Base-by-base conservation (phyloP, 1,140 invertebrate species). In the Euura lappo region DNA sequence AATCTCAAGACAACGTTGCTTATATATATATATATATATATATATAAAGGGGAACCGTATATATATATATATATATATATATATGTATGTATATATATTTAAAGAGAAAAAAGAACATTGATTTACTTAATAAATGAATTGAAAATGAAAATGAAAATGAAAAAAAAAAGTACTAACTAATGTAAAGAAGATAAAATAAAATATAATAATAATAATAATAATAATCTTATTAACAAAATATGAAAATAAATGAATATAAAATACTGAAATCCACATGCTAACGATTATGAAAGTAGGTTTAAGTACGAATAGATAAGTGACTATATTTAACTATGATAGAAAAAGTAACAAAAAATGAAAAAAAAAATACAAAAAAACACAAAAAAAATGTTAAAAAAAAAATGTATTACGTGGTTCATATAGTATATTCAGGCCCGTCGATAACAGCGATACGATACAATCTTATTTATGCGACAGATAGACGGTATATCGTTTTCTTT, bases 41-140 rank as follows among this genome's bases (percentile, higher is more conserved):
- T n/a, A n/a, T n/a, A n/a, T n/a, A 28, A 28, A 1, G 28, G 28
- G 3, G 4, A 60, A n/a, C 51, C 51, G 51, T 60, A 28, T 28
- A 28, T 28, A 28, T 28, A 28, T 28, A 28, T 28, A 28, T 28
- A 28, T 28, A 28, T 28, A 28, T 28, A 28, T 28, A 28, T 28
- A 28, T 28, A 28, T 0, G 4, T 11, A n/a, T n/a, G 8, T 8
- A 11, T 60, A 8, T 60, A 60, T 60, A 60, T 60, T 60, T 11
- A 60, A 60, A 60, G 28, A 28, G 28, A 28, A 28, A 28, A 28
- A 28, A 28, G 28, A 28, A 28, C 28, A 60, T 60, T 60, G 51
- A 60, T 60, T 60, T 60, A 60, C 51, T 60, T 60, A 60, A 60
- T 60, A 60, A 60, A 60, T 60, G 51, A 60, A 60, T 60, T 60